Evolutionary conservation across 2,797 vertebrate species (phyloP).

Genomic region (Aldrovandia affinis): DNA sequence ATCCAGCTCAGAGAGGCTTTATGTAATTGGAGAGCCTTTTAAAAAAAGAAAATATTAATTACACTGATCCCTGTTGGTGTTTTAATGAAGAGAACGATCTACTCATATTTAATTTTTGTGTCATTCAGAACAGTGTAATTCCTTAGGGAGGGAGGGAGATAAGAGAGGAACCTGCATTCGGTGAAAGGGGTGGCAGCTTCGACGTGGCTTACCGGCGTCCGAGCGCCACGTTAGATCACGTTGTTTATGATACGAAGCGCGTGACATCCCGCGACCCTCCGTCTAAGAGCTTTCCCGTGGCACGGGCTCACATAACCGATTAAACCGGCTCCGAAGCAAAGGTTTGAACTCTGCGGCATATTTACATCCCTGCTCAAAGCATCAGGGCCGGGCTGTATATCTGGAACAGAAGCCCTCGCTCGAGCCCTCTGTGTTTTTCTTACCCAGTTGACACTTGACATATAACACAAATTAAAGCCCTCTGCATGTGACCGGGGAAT

Average conservation of each 20-base stretch:
- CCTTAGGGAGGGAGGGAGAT: background rate
- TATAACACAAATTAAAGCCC: background rate
- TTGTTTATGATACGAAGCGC: background rate
- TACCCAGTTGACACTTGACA: slow-evolving; percentile 8
- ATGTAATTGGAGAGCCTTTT: slow-evolving; percentile 1
- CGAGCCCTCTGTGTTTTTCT: background rate
- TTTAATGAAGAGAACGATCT: background rate
- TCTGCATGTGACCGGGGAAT: slow-evolving; percentile 8
- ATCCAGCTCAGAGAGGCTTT: background rate
- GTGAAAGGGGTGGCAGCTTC: background rate
- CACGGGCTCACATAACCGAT: background rate
- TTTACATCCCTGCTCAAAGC: background rate
- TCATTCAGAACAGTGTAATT: background rate
- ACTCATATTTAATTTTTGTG: background rate
- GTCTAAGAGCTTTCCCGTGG: background rate
- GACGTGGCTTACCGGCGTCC: background rate
- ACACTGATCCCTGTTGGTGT: background rate
- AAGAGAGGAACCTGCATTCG: background rate
- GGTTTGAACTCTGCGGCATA: background rate
- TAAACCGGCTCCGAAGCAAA: background rate
- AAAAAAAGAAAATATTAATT: background rate
- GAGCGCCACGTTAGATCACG: background rate
- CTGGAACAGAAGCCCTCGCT: background rate
- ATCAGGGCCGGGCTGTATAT: background rate
- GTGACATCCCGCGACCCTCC: background rate